Evolutionary conservation across 1,140 invertebrate genomes (phyloP).

Genomic region (Hestina assimilis): DNA sequence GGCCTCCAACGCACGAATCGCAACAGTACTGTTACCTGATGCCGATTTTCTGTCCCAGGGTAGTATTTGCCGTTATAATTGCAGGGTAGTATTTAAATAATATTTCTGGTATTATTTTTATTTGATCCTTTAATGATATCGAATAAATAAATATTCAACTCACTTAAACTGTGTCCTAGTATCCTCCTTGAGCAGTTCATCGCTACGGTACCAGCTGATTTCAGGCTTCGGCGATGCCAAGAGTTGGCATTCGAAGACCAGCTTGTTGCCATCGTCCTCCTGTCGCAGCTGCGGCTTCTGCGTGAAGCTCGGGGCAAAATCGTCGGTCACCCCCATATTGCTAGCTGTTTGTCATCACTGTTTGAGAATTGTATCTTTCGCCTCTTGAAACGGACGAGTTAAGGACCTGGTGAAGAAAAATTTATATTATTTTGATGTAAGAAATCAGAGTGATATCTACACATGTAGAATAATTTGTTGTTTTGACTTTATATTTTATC

Average conservation of each 20-base stretch:
- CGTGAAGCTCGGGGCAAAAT: conserved; percentile 97
- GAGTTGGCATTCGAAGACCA: conserved; percentile 97
- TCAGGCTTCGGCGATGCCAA: conserved; percentile 92
- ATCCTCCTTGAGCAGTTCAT: conserved; percentile 89
- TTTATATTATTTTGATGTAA: neutral
- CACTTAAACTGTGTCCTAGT: conserved; percentile 89
- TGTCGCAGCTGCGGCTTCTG: conserved; percentile 97
- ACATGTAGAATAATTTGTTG: conserved; percentile 4
- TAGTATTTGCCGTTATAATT: too few relatives aligned
- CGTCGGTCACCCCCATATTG: conserved; percentile 90
- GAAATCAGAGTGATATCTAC: neutral
- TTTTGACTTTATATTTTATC: too few relatives aligned
- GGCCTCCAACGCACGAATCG: too few relatives aligned
- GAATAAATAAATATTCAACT: conserved; percentile 29
- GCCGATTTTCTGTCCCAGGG: too few relatives aligned
- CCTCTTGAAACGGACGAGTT: conserved; percentile 21
- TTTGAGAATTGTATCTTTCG: conserved; percentile 30
- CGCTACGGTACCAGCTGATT: conserved; percentile 94
- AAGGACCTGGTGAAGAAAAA: conserved; percentile 15
- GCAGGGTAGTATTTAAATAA: too few relatives aligned
- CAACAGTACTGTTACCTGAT: too few relatives aligned
- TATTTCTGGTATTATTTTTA: too few relatives aligned
- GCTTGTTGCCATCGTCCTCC: conserved; percentile 96
- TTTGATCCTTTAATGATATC: too few relatives aligned
- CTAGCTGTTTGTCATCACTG: conserved; percentile 66